These are phyloP conservation scores for Bombus confusus DNA, from an alignment of 1,140 invertebrate genomes.

Conservation along the genomic window DNA sequence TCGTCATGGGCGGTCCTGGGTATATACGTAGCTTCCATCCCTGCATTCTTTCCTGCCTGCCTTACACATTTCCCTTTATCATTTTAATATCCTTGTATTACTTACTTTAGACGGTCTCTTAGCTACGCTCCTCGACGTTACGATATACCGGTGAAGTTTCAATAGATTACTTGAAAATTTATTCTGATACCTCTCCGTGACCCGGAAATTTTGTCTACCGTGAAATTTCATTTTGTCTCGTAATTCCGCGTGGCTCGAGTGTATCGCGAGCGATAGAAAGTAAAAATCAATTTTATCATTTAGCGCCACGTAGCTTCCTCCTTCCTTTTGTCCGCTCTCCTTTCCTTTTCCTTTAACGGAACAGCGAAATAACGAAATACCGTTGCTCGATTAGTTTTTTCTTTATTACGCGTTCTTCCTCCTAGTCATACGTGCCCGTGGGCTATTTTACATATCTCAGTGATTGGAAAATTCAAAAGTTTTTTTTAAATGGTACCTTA, in stretches of 20 bases:
- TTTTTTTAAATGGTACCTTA: background rate
- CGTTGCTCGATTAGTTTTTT: background rate
- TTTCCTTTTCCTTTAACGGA: background rate
- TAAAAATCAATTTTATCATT: slow-evolving; percentile 43
- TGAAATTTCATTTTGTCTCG: slow-evolving; percentile 37
- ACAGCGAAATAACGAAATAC: background rate
- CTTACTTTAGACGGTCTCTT: background rate
- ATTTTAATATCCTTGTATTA: slow-evolving; percentile 27
- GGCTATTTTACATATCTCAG: background rate
- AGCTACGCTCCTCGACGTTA: no score
- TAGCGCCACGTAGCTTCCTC: background rate
- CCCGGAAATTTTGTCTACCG: slow-evolving; percentile 32
- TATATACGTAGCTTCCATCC: background rate
- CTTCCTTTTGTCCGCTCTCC: background rate
- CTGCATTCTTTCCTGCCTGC: background rate
- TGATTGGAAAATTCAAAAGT: background rate
- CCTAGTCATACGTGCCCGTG: no score
- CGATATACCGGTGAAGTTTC: slow-evolving; percentile 3
- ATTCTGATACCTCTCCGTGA: slow-evolving; percentile 15
- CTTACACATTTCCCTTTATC: background rate
- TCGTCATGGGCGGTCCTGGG: slow-evolving; percentile 13
- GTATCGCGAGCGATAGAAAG: slow-evolving; percentile 5
- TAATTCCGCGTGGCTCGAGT: background rate
- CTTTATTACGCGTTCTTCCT: background rate
- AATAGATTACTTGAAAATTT: slow-evolving; percentile 39